Evolutionary conservation across 1,140 invertebrate species (phyloP).

Genomic region (Hylyphantes graminicola): DNA sequence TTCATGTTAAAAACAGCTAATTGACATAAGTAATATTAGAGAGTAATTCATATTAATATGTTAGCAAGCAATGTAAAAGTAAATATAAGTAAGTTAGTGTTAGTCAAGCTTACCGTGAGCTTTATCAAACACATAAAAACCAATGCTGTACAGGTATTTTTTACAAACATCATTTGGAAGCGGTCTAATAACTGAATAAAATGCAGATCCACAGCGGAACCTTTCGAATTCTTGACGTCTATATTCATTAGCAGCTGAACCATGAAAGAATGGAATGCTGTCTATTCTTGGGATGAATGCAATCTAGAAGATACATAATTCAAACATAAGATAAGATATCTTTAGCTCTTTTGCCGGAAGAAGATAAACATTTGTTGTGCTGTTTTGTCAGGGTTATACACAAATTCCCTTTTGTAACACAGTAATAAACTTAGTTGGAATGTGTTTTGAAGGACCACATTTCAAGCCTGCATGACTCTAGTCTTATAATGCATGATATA

Average conservation of each 20-base stretch:
- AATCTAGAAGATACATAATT: slow-evolving; percentile 71
- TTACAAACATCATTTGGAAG: slow-evolving; percentile 78
- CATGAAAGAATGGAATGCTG: slow-evolving; percentile 84
- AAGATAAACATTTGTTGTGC: too few relatives aligned
- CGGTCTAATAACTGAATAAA: slow-evolving; percentile 75
- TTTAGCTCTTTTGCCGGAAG: too few relatives aligned
- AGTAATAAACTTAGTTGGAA: too few relatives aligned
- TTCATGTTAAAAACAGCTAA: neutral
- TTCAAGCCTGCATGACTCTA: too few relatives aligned
- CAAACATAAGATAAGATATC: neutral
- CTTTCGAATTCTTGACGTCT: slow-evolving; percentile 81
- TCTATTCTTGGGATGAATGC: slow-evolving; percentile 85
- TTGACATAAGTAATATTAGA: neutral
- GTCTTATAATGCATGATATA: too few relatives aligned
- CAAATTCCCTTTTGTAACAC: too few relatives aligned
- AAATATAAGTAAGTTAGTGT: slow-evolving; percentile 21
- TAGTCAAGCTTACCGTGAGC: slow-evolving; percentile 71
- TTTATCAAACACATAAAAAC: slow-evolving; percentile 83
- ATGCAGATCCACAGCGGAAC: slow-evolving; percentile 81
- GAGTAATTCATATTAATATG: slow-evolving; percentile 12
- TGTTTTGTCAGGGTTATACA: too few relatives aligned
- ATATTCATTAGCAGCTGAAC: slow-evolving; percentile 71
- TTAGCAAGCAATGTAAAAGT: slow-evolving; percentile 29
- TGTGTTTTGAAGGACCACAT: too few relatives aligned
- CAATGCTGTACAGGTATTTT: slow-evolving; percentile 82